Evolutionary conservation across 2,113 vertebrate genomes (phyloP).

Genomic region (Chloropsis hardwickii): DNA sequence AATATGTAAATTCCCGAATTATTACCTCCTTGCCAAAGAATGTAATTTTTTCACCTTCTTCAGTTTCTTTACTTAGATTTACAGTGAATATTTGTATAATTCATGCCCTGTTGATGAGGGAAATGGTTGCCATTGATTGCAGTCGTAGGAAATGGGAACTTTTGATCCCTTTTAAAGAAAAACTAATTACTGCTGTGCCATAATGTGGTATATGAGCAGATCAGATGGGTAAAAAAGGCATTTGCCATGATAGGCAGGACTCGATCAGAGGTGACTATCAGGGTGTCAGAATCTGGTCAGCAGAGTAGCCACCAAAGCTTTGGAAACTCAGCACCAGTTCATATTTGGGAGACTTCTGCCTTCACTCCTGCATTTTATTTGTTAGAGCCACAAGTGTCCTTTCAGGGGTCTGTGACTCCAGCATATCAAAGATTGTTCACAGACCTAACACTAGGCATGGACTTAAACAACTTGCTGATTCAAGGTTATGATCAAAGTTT

Average conservation of each 20-base stretch:
- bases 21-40: background rate
- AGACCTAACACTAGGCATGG: background rate
- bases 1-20: background rate
- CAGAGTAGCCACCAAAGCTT: background rate
- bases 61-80: background rate
- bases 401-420: background rate
- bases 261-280: background rate
- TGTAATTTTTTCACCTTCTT: background rate
- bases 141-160: background rate
- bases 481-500: background rate
- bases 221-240: background rate
- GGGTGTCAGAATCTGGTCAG: background rate
- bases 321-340: background rate
- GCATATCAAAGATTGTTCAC: background rate
- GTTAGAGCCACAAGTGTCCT: background rate
- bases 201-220: background rate
- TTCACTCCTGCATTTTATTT: background rate
- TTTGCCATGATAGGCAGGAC: background rate
- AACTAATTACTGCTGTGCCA: background rate
- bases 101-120: background rate
- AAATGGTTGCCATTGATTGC: background rate
- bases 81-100: background rate
- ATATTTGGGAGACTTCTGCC: background rate
- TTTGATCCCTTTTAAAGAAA: conserved; percentile 17
- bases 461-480: background rate